These are phyloP conservation scores for Bucco capensis DNA, from an alignment of 2,113 vertebrate species.

Conservation along the genomic window DNA sequence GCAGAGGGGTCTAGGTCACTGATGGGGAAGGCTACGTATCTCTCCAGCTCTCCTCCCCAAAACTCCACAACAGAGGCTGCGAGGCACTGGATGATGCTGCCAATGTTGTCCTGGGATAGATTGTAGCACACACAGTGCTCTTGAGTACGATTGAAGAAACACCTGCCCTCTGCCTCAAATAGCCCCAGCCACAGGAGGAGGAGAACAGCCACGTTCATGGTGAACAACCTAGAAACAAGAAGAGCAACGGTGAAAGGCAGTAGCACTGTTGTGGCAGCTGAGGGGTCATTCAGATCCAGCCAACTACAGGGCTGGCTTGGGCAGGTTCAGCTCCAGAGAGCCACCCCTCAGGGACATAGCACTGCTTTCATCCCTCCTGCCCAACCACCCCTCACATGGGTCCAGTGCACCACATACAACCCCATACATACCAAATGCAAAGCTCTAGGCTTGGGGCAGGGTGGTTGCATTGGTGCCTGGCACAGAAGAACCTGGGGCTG, in stretches of 20 bases:
- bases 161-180: neutral
- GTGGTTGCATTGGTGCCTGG: no score
- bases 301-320: neutral
- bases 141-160: slow-evolving; percentile 11
- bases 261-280: neutral
- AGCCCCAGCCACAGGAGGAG: slow-evolving; percentile 30
- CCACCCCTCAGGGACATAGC: neutral
- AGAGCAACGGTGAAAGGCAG: neutral
- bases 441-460: no score
- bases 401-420: neutral
- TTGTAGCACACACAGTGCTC: slow-evolving; percentile 69
- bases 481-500: no score
- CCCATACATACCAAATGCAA: no score
- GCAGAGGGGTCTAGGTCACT: rapidly evolving
- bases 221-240: neutral
- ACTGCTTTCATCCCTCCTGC: neutral
- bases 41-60: slow-evolving; percentile 49
- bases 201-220: neutral
- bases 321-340: neutral
- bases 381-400: rapidly evolving
- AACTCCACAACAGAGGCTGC: slow-evolving; percentile 58
- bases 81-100: slow-evolving; percentile 50
- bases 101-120: neutral
- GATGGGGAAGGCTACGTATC: neutral
- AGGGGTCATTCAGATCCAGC: neutral